A percentile compares a stretch with the other conserved stretches of the same genome.
Conservation (phyloP, 2,888 invertebrate species). For the Cosmopolites sordidus region DNA sequence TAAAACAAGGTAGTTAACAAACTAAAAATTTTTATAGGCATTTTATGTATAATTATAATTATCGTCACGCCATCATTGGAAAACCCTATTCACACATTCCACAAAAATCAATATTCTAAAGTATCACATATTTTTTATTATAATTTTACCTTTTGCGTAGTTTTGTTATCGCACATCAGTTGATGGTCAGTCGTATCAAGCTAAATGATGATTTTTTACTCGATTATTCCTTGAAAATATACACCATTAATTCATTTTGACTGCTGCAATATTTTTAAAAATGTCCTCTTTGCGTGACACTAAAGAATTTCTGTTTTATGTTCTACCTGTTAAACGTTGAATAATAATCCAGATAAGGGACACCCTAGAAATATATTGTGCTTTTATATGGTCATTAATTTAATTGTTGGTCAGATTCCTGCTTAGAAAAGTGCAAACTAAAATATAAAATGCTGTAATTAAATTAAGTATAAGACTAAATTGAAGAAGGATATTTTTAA, state of each 20-base stretch:
- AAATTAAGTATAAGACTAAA: no score
- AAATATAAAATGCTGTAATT: no score
- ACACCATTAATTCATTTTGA: slow-evolving; percentile 21
- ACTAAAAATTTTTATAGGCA: no score
- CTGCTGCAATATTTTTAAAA: slow-evolving; percentile 23
- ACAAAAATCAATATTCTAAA: no score
- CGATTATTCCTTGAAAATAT: background rate
- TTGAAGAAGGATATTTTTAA: no score
- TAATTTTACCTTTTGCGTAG: no score
- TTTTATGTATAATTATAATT: no score
- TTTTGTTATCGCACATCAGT: background rate
- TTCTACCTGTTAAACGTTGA: slow-evolving; percentile 26
- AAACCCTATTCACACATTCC: no score
- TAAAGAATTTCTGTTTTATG: slow-evolving; percentile 26
- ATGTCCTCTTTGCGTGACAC: slow-evolving; percentile 27
- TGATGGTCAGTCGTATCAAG: background rate
- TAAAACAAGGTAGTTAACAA: no score
- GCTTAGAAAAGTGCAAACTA: slow-evolving; percentile 14
- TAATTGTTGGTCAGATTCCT: no score
- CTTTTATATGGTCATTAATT: slow-evolving; percentile 19
- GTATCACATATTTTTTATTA: no score
- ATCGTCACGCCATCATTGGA: no score
- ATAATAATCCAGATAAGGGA: slow-evolving; percentile 25
- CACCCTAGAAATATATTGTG: slow-evolving; percentile 20
- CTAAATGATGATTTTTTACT: background rate